Base-by-base conservation (phyloP, 2,888 invertebrate species). In the Catocala fraxini region DNA sequence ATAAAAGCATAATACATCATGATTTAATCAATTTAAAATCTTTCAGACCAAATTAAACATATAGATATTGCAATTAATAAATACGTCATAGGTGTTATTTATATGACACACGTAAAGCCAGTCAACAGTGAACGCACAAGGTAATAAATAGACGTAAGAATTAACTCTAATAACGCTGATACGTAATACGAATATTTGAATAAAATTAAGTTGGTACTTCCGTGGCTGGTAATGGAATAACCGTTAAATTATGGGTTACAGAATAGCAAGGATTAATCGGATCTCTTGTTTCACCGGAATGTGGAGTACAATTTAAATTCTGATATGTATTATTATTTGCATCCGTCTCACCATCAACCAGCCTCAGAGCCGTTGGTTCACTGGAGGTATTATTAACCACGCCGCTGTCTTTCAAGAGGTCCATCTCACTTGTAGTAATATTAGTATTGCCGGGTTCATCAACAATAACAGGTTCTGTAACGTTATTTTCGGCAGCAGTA, bases 401-500 rank as follows among this genome's bases (percentile, higher is more conserved):
- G 4, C 51, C 9, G 33, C 58, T 43, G 15, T 68, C 68, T 56
- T 49, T 47, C 0, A 55, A 10, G 9, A 43, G 3, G 35, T 52
- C 43, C 13, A 43, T 10, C 12, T 43, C 71, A 43, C 43, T 64
- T 10, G 73, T 76, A 48, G 51, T 10, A 15, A 76, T 76, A 25
- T 11, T 61, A 10, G 67, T 35, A 61, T 68, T 68, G 13, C 77
- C 82, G 25, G 77, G 70, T 43, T 72, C 66, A 66, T 83, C 83
- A 35, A 63, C 52, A 25, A 70, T 68, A 41, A 77, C 25, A 15
- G 89, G 85, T 75, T 93, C 93, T n/a, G 93, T 93, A 0, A 92
- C 93, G 79, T 93, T 93, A 72, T 94, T 93, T 80, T 93, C 91
- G 41, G 93, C 92, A 13, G 94, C 94, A 45, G 89, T 84, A 59